phyloP scores from a whole-genome alignment of 2,888 invertebrate species.

The Thereva unica region DNA sequence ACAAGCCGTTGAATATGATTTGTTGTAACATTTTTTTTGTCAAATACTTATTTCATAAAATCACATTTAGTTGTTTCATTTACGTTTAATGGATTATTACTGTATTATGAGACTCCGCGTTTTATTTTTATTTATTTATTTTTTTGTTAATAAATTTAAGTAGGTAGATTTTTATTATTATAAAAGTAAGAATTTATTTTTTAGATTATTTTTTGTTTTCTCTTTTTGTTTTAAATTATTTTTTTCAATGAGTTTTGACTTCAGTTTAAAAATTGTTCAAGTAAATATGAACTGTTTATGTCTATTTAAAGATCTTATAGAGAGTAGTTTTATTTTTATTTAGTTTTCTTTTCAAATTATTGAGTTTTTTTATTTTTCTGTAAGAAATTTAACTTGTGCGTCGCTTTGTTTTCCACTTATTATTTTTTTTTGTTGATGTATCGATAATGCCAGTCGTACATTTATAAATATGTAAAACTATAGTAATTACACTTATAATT shows the following conservation, averaged over 20 bases:
- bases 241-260: background rate
- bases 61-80: constrained; percentile 27
- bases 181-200: constrained; percentile 32
- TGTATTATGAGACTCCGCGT: constrained; percentile 24
- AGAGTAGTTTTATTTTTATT: background rate
- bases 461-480: constrained; percentile 30
- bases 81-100: constrained; percentile 22
- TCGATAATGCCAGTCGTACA: constrained; percentile 22
- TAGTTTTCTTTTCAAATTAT: constrained; percentile 16
- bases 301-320: background rate
- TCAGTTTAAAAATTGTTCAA: background rate
- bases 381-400: constrained; percentile 30
- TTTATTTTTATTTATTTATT: constrained; percentile 1
- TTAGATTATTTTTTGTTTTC: background rate
- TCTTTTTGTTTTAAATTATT: background rate
- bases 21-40: constrained; percentile 14
- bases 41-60: constrained; percentile 23
- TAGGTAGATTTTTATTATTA: constrained; percentile 15
- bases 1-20: constrained; percentile 13
- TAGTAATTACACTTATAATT: constrained; percentile 31
- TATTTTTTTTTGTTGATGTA: background rate
- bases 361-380: constrained; percentile 12
- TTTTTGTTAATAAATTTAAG: constrained; percentile 9
- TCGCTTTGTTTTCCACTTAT: constrained; percentile 5
- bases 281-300: constrained; percentile 15